A percentile compares a stretch with the other conserved stretches of the same genome.
phyloP scores from a whole-genome alignment of 2,888 invertebrate species.

The Dioctria linearis region DNA sequence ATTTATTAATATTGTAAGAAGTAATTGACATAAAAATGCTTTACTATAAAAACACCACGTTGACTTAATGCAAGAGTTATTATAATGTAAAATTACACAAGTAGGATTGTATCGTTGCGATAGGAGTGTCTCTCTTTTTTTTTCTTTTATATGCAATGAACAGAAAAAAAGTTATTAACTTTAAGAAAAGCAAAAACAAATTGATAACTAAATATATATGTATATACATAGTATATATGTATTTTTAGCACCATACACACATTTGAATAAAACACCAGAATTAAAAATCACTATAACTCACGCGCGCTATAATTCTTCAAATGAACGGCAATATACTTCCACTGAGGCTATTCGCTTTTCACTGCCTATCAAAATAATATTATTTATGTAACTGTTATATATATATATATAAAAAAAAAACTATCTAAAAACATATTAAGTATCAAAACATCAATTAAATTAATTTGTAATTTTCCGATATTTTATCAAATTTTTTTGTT shows the following conservation, averaged over 20 bases:
- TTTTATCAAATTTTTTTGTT: constrained; percentile 1
- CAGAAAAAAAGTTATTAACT: background rate
- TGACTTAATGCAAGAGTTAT: background rate
- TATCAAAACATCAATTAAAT: background rate
- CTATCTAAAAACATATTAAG: background rate
- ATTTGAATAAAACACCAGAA: background rate
- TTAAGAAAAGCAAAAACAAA: background rate
- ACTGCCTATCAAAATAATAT: background rate
- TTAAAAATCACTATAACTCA: background rate
- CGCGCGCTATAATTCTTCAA: background rate
- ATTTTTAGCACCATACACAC: background rate
- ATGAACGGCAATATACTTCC: background rate
- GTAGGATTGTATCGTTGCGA: too few species aligned
- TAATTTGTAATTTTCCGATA: constrained; percentile 3
- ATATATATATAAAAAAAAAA: background rate
- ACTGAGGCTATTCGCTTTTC: background rate
- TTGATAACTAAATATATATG: background rate
- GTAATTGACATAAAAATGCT: background rate
- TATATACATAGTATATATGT: background rate
- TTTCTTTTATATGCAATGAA: background rate
- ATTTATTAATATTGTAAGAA: constrained; percentile 16
- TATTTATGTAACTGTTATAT: too few species aligned
- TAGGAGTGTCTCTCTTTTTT: too few species aligned
- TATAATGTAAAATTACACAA: too few species aligned
- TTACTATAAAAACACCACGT: constrained; percentile 8